These are phyloP conservation scores for Cladopsammia gracilis DNA, from an alignment of 64 coral and sea anemone species.

Conservation along the genomic window DNA sequence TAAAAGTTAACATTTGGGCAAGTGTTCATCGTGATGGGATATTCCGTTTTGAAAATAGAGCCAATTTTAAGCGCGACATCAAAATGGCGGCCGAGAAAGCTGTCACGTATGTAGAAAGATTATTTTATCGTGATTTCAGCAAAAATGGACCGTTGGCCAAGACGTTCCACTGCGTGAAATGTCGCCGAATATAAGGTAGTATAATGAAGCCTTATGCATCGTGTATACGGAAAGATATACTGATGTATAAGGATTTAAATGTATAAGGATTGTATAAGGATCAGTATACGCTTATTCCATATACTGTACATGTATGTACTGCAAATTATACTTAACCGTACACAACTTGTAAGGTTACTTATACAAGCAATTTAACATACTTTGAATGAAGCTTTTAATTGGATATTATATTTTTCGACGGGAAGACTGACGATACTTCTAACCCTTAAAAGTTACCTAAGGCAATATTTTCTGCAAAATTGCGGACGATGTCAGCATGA, in stretches of 20 bases:
- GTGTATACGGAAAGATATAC: neutral
- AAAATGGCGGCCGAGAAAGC: no score
- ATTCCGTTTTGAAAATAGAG: no score
- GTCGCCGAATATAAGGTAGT: neutral
- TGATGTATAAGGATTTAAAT: neutral
- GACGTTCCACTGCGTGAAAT: neutral
- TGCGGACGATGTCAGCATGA: neutral
- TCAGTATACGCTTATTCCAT: neutral
- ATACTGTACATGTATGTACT: neutral
- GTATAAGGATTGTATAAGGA: neutral
- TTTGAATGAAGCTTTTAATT: neutral
- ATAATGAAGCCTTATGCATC: neutral
- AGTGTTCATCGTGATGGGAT: no score
- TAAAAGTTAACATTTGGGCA: no score
- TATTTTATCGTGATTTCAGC: no score
- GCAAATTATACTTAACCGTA: neutral
- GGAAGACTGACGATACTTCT: neutral
- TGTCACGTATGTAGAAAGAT: no score
- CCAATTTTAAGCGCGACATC: no score
- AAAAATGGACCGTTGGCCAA: no score
- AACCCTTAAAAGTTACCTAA: slow-evolving; percentile 2
- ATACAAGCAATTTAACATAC: neutral
- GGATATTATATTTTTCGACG: neutral
- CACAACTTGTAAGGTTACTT: neutral
- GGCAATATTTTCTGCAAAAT: neutral